Percentiles rank a stretch among this genome's conserved stretches.
Evolutionary conservation across 1,140 invertebrate genomes (phyloP).

Genomic region (Bicyclus anynana): DNA sequence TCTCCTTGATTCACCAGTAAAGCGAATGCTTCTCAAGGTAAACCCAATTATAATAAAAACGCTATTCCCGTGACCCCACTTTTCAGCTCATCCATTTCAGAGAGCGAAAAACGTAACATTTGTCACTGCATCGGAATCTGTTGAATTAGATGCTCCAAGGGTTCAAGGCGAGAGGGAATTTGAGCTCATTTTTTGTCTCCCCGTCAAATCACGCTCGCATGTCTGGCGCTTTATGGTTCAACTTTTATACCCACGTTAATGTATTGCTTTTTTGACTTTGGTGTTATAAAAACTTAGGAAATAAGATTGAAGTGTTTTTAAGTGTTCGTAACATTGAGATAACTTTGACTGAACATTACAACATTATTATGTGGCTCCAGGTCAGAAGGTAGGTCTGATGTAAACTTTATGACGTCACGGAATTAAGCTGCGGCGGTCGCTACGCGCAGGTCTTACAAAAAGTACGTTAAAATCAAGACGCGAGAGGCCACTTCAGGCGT

Average conservation of each 20-base stretch:
- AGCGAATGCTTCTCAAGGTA: too few species aligned
- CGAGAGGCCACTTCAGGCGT: too few species aligned
- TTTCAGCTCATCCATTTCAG: constrained; percentile 29
- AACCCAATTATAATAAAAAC: constrained; percentile 1
- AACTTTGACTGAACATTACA: too few species aligned
- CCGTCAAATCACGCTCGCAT: constrained; percentile 26
- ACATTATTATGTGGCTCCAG: too few species aligned
- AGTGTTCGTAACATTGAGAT: too few species aligned
- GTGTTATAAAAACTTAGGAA: background rate
- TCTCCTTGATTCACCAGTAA: too few species aligned
- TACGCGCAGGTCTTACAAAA: too few species aligned
- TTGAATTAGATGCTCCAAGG: constrained; percentile 59
- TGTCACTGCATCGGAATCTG: constrained; percentile 68
- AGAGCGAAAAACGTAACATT: constrained; percentile 58
- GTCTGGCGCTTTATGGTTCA: background rate
- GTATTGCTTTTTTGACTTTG: background rate
- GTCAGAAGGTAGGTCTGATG: too few species aligned
- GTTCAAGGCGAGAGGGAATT: constrained; percentile 28
- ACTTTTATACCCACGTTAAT: background rate
- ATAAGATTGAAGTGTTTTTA: too few species aligned
- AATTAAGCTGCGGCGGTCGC: too few species aligned
- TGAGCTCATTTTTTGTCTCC: constrained; percentile 30
- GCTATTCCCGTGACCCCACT: constrained; percentile 23
- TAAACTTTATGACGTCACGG: too few species aligned
- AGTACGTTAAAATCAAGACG: too few species aligned